phyloP scores from a whole-genome alignment of 92 coral and sea anemone species.

The Phenganax stokvisi region DNA sequence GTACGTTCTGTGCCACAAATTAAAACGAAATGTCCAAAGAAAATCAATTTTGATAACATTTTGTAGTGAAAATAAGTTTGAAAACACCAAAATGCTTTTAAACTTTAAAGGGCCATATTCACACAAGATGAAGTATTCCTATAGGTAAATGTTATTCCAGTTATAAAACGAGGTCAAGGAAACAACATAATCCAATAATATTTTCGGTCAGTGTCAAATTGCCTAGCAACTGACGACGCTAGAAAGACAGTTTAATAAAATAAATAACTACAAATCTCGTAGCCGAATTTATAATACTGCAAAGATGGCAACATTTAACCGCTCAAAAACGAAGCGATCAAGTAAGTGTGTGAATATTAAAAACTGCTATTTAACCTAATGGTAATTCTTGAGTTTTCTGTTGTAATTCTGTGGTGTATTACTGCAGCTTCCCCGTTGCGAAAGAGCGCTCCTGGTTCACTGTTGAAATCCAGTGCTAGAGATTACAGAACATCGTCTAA shows the following conservation, averaged over 20 bases:
- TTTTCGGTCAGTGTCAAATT: background rate
- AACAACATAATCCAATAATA: background rate
- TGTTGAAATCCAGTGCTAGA: conserved; percentile 72
- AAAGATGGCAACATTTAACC: conserved; percentile 80
- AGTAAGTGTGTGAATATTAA: conserved; percentile 45
- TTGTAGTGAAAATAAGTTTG: no score
- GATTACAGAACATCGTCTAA: conserved; percentile 58
- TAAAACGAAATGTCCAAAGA: background rate
- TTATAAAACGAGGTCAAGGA: background rate
- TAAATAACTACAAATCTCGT: background rate
- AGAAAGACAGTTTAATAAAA: background rate
- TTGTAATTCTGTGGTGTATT: background rate
- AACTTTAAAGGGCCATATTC: background rate
- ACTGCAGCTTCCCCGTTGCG: conserved; percentile 83
- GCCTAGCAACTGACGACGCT: conserved; percentile 15
- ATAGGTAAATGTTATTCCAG: background rate
- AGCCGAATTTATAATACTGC: no score
- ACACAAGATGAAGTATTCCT: background rate
- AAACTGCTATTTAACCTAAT: no score
- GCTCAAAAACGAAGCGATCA: conserved; percentile 80
- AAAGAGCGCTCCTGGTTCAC: conserved; percentile 60
- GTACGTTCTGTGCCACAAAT: conserved; percentile 13
- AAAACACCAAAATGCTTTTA: no score
- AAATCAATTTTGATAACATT: background rate
- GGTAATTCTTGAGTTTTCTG: background rate